Percentiles rank a stretch among this genome's conserved stretches.
These are phyloP conservation scores for Deroplatys truncata DNA, from an alignment of 2,888 invertebrate species.

Conservation along the genomic window DNA sequence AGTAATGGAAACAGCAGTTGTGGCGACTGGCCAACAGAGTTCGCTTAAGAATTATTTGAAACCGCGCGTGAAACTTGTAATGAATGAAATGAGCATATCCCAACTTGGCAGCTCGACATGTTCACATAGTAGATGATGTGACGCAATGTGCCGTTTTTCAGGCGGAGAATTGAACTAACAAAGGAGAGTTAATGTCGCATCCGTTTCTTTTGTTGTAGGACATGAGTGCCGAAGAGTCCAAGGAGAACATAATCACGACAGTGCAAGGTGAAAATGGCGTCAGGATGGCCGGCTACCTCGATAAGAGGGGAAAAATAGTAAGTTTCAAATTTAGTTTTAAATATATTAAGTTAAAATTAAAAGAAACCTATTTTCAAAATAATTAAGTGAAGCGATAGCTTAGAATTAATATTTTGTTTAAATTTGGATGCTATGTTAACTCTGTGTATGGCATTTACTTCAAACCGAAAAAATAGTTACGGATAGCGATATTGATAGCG, in stretches of 20 bases:
- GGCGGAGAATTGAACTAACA: not conserved
- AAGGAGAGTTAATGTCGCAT: not conserved
- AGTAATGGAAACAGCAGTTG: no score
- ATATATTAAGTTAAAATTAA: no score
- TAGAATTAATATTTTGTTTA: no score
- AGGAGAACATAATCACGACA: not conserved
- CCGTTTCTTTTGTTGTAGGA: not conserved
- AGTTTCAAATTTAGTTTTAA: conserved; percentile 28
- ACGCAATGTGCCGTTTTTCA: not conserved
- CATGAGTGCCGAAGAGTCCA: not conserved
- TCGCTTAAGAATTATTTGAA: not conserved
- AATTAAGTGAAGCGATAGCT: no score
- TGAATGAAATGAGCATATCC: not conserved
- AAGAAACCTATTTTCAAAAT: no score
- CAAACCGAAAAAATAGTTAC: no score
- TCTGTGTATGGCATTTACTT: no score
- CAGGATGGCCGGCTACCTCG: conserved; percentile 50
- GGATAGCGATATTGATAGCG: no score
- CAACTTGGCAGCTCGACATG: not conserved
- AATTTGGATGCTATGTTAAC: no score
- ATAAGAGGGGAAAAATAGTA: conserved; percentile 51
- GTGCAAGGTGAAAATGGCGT: conserved; percentile 26
- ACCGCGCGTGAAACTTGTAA: not conserved
- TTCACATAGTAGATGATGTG: not conserved
- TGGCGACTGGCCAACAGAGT: not conserved